Evolutionary conservation across 1,140 invertebrate species (phyloP).

Genomic region (Drosophila kohkoa): DNA sequence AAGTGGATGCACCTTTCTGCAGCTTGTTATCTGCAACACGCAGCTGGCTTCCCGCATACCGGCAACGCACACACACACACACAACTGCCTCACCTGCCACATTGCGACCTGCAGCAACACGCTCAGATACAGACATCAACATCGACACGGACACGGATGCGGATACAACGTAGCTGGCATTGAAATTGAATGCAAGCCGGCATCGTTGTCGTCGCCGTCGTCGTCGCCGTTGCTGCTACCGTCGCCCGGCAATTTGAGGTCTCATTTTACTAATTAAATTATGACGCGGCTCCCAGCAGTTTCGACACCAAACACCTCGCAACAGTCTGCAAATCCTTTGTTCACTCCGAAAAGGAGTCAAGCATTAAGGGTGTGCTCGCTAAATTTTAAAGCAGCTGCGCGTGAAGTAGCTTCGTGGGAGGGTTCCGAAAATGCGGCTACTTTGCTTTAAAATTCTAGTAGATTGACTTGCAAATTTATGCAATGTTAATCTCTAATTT

Average conservation of each 20-base stretch:
- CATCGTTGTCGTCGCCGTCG: constrained; percentile 12
- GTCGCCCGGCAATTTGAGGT: constrained; percentile 65
- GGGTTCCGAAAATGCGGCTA: background rate
- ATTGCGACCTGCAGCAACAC: constrained; percentile 21
- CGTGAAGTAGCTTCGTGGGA: background rate
- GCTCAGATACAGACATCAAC: background rate
- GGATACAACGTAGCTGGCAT: constrained; percentile 38
- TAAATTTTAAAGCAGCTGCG: constrained; percentile 15
- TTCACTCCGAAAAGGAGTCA: background rate
- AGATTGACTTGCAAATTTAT: background rate
- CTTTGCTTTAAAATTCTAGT: constrained; percentile 20
- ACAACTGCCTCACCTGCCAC: constrained; percentile 48
- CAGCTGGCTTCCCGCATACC: constrained; percentile 54
- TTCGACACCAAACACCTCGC: constrained; percentile 50
- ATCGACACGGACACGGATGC: constrained; percentile 19
- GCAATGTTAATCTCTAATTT: constrained; percentile 2
- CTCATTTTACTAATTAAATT: constrained; percentile 84
- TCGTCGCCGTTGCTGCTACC: background rate
- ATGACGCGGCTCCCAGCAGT: constrained; percentile 63
- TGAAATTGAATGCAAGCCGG: constrained; percentile 61
- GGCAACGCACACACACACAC: constrained; percentile 2
- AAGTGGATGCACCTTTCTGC: constrained; percentile 17
- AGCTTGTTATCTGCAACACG: constrained; percentile 66
- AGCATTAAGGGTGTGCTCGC: background rate
- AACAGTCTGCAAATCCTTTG: constrained; percentile 34